Evolutionary conservation across 2,113 vertebrate genomes (phyloP), one percentile per base, ranked within the genome.

Genomic region (Tragelaphus strepsiceros): DNA sequence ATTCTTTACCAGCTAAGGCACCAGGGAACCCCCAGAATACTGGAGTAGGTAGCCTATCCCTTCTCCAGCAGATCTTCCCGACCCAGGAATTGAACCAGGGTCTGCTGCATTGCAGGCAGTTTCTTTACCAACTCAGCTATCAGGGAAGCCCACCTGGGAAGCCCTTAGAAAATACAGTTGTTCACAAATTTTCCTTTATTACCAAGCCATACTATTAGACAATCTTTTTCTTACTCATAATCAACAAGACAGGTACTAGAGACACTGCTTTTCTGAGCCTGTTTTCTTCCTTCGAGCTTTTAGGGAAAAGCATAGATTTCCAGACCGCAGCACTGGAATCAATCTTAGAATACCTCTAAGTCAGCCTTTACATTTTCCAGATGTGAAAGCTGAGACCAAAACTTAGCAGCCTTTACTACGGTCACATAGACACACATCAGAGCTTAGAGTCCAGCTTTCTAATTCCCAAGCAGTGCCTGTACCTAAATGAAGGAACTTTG

Each of bases 231-330:
- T 86, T 28, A 32, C 4, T 32, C 3, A n/a, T 59, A 71, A 77
- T 59, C 15, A 49, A 67, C 22, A 91, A 64, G 59, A 91, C 2
- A 88, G 3, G 2, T 24, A 39, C 67, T 58, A 49, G 15, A 96
- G 14, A 71, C 35, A n/a, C 19, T 14, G 15, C 78, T 90, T 92
- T 32, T 77, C 3, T 30, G 32, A 82, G 7, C 10, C 30, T 61
- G 30, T 74, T 90, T 94, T 80, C 90, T 84, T 49, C 83, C 83
- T 80, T 51, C 51, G 4, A 92, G 86, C 14, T 92, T 6, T 88
- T 56, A 35, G 32, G 11, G 15, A 80, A 46, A 91, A 83, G 7
- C 7, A 86, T 6, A 43, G 19, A 49, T 43, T 82, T 88, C 35
- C 6, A 61, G 53, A 85, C 54, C 58, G 10, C 56, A 16, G 22